Evolutionary conservation across 2,888 invertebrate genomes (phyloP).

Genomic region (Drosophila percnosoma): DNA sequence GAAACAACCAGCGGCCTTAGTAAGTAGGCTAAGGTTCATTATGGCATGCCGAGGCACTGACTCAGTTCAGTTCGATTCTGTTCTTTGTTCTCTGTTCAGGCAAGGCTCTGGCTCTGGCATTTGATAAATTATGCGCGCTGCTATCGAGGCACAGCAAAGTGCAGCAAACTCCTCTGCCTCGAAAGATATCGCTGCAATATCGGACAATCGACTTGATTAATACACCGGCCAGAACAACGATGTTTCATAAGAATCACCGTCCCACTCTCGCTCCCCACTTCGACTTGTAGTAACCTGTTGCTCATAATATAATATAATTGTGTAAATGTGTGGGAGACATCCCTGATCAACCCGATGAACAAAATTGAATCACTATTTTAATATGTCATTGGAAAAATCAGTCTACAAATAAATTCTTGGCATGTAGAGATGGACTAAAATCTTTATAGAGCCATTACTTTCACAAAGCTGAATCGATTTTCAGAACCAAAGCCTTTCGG

Average conservation of each 20-base stretch:
- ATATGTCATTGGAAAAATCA: background rate
- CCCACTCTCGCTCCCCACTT: background rate
- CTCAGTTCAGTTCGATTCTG: conserved; percentile 47
- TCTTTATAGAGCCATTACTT: background rate
- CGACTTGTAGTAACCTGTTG: conserved; percentile 30
- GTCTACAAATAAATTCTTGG: background rate
- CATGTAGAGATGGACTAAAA: background rate
- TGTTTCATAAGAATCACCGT: conserved; percentile 26
- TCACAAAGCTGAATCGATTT: background rate
- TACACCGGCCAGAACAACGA: conserved; percentile 46
- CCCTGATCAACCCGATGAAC: background rate
- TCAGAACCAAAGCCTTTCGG: background rate
- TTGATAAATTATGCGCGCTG: conserved; percentile 72
- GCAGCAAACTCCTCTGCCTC: conserved; percentile 41
- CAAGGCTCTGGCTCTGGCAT: conserved; percentile 25
- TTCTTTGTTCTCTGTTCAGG: conserved; percentile 8
- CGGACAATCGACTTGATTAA: conserved; percentile 77
- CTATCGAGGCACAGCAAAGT: conserved; percentile 64
- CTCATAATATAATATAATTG: background rate
- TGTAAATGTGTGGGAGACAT: background rate
- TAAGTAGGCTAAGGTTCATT: conserved; percentile 80
- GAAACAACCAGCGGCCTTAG: conserved; percentile 78
- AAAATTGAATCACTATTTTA: background rate
- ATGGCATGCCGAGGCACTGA: conserved; percentile 77
- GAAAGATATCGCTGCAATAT: conserved; percentile 63